Conservation (phyloP, 2,797 vertebrate species). For the Denticeps clupeoides region DNA sequence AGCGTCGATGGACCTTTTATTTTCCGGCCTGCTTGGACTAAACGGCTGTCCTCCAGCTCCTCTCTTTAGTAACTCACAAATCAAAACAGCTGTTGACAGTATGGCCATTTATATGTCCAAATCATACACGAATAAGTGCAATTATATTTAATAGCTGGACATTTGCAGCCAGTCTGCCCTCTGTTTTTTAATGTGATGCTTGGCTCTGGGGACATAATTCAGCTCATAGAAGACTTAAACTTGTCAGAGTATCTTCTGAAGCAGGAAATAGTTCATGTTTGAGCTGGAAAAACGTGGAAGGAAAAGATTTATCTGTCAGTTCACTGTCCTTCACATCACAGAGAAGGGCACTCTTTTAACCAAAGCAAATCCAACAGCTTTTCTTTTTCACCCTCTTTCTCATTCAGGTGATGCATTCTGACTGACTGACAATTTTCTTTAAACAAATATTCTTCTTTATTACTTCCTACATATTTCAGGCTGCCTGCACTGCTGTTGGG, state of each 20-base stretch:
- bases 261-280: background rate
- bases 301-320: no score
- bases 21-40: background rate
- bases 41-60: background rate
- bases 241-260: slow-evolving; percentile 2
- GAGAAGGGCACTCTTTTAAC: no score
- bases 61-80: no score
- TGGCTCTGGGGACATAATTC: no score
- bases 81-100: background rate
- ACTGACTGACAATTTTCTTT: no score
- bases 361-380: no score
- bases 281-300: no score
- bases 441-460: no score
- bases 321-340: no score
- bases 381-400: fast-evolving
- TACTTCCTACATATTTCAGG: no score
- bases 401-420: slow-evolving; percentile 88
- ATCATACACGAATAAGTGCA: slow-evolving; percentile 1
- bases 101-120: background rate
- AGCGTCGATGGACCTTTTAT: background rate
- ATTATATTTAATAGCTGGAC: background rate
- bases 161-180: background rate
- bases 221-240: background rate
- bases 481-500: no score
- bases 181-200: background rate